Base-by-base conservation (phyloP, 2,888 invertebrate species). In the Macroteleia sp. region DNA sequence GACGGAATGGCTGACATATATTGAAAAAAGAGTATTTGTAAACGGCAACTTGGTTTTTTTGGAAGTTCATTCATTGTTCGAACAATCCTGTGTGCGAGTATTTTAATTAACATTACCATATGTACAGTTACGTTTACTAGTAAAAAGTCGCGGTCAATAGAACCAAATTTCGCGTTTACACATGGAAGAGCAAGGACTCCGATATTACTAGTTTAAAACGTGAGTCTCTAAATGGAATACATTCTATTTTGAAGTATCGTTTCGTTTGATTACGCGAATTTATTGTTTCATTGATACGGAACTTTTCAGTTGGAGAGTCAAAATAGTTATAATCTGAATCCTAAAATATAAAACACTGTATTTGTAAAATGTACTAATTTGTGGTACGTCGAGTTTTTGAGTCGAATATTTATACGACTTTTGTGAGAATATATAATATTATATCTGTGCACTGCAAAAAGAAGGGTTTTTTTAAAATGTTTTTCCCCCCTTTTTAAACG, bases 1-100 rank as follows among this genome's bases (percentile, higher is more conserved):
- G 64, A 57, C 64, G 64, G 73, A 73, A 57, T 64, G 17, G 9
- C 57, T 64, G 62, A 73, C 64, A 39, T 17, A 46, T 56, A 46
- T 71, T 9, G 54, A 46, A 56, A 56, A 41, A 30, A 57, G 42
- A 52, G 25, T 10, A 50, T 50, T 41, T 32, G 20, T 12, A 59
- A 61, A 28, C 39, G 20, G 52, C 25, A 1, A n/a, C n/a, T 61
- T 14, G n/a, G 16, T 54, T 14, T 12, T 42, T 54, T 54, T 28
- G 44, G 28, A 28, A 61, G 54, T 54, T 52, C 16, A 50, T 50
- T 50, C 22, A 36, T 12, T 39, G 17, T 46, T 6, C 34, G 42
- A 59, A 42, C 17, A 39, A 62, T 71, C 36, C 44, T 56, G 46
- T 54, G 52, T 56, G 71, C 54, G 41, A 70, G 36, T 61, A 42